Conservation (phyloP, 2,797 vertebrate species). For the Syngnathus rostellatus region DNA sequence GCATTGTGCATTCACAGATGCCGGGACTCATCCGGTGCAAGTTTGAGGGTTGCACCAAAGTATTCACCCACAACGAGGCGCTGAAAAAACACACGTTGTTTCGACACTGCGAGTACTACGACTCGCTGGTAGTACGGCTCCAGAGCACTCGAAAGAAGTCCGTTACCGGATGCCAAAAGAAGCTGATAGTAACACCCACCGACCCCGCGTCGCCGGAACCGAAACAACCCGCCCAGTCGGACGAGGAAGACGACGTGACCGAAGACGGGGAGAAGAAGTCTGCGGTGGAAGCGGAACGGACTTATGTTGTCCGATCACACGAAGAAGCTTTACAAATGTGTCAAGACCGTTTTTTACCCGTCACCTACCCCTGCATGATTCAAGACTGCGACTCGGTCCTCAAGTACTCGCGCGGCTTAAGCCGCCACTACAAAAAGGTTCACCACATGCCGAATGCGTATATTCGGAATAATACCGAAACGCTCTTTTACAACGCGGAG, state of each 20-base stretch:
- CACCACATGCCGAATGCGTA: slow-evolving; percentile 71
- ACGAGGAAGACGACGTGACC: slow-evolving; percentile 20
- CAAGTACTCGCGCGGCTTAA: slow-evolving; percentile 77
- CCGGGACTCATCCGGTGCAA: slow-evolving; percentile 73
- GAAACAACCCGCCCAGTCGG: slow-evolving; percentile 16
- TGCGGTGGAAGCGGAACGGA: background rate
- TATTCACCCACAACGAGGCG: slow-evolving; percentile 77
- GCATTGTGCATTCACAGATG: slow-evolving; percentile 46
- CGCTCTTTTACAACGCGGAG: slow-evolving; percentile 72
- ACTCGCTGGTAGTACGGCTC: slow-evolving; percentile 78
- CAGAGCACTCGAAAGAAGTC: slow-evolving; percentile 80
- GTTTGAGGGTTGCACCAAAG: slow-evolving; percentile 81
- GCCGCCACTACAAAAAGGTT: slow-evolving; percentile 81
- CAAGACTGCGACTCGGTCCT: slow-evolving; percentile 90
- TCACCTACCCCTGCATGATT: slow-evolving; percentile 90
- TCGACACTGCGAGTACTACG: slow-evolving; percentile 78
- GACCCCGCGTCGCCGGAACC: slow-evolving; percentile 30
- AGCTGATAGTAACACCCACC: slow-evolving; percentile 67
- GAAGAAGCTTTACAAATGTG: slow-evolving; percentile 96
- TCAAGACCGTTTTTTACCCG: slow-evolving; percentile 76
- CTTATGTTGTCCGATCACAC: slow-evolving; percentile 70
- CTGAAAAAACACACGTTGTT: slow-evolving; percentile 84
- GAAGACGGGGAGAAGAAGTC: slow-evolving; percentile 9
- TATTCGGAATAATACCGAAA: slow-evolving; percentile 64
- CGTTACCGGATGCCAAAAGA: slow-evolving; percentile 73